A percentile compares a stretch with the other conserved stretches of the same genome.
These are phyloP conservation scores for Nomada ferruginata DNA, from an alignment of 2,888 invertebrate genomes.

Conservation along the genomic window DNA sequence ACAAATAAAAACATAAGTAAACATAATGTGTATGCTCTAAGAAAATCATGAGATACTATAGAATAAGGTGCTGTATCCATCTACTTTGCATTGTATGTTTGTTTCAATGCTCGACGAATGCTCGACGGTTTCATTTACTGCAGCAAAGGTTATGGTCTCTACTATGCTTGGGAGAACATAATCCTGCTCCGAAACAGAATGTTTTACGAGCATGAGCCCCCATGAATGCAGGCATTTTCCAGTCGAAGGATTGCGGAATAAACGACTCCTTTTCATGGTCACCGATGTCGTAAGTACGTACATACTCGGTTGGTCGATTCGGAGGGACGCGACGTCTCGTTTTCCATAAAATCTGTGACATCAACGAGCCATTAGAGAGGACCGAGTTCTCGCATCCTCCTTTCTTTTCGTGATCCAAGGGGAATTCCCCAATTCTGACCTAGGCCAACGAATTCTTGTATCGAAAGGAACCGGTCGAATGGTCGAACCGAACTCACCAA, in stretches of 20 bases:
- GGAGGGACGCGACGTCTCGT: constrained; percentile 35
- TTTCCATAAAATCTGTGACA: constrained; percentile 65
- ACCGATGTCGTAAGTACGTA: constrained; percentile 48
- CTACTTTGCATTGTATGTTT: too few species aligned
- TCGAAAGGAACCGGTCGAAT: not conserved
- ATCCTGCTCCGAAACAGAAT: constrained; percentile 11
- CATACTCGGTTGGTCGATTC: constrained; percentile 42
- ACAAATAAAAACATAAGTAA: too few species aligned
- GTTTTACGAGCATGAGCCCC: constrained; percentile 29
- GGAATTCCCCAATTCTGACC: constrained; percentile 51
- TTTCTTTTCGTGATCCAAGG: constrained; percentile 18
- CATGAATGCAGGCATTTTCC: constrained; percentile 44
- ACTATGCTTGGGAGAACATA: not conserved
- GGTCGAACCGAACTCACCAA: too few species aligned
- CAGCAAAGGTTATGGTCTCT: not conserved
- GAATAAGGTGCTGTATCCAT: too few species aligned
- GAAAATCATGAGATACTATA: too few species aligned
- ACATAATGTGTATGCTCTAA: too few species aligned
- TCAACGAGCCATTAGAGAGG: constrained; percentile 64
- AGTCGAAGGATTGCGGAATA: constrained; percentile 37
- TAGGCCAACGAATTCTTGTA: constrained; percentile 49
- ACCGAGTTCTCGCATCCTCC: constrained; percentile 38
- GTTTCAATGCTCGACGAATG: not conserved
- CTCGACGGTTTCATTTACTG: not conserved
- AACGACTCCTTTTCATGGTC: constrained; percentile 44